These are phyloP conservation scores for Shinisaurus crocodilurus DNA, from an alignment of 2,113 vertebrate genomes.

Conservation along the genomic window DNA sequence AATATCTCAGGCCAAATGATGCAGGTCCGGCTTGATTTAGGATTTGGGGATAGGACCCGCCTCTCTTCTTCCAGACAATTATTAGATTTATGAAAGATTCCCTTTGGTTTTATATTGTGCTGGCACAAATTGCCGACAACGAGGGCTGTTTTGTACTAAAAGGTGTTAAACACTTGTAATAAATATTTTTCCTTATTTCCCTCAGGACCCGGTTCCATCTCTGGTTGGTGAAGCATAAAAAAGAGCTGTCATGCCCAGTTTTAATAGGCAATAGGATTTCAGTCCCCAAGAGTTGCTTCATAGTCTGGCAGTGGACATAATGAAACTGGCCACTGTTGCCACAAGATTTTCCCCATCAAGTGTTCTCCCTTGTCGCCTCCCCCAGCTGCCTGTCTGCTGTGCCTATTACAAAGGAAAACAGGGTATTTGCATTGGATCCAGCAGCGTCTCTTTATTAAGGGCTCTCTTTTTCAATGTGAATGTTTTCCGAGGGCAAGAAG, in stretches of 20 bases:
- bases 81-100: conserved; percentile 72
- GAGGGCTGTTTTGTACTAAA: conserved; percentile 78
- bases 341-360: conserved; percentile 75
- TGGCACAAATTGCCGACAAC: conserved; percentile 70
- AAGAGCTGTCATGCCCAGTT: conserved; percentile 79
- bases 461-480: not conserved
- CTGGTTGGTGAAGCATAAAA: conserved; percentile 80
- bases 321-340: conserved; percentile 78
- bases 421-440: conserved; percentile 68
- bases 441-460: conserved; percentile 51
- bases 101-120: conserved; percentile 71
- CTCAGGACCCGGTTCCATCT: conserved; percentile 73
- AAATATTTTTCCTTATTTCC: conserved; percentile 80
- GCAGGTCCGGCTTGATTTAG: conserved; percentile 25
- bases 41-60: conserved; percentile 48
- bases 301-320: conserved; percentile 76
- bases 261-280: conserved; percentile 80
- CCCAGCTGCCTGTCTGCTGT: conserved; percentile 75
- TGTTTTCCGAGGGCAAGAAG: not conserved
- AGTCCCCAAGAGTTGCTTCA: conserved; percentile 78
- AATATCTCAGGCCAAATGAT: not conserved
- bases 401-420: conserved; percentile 65
- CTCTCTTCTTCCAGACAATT: conserved; percentile 67
- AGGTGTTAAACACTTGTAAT: conserved; percentile 80
- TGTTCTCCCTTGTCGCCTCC: conserved; percentile 72